Base-by-base conservation (phyloP, 2,888 invertebrate species). In the Pherbina coryleti region DNA sequence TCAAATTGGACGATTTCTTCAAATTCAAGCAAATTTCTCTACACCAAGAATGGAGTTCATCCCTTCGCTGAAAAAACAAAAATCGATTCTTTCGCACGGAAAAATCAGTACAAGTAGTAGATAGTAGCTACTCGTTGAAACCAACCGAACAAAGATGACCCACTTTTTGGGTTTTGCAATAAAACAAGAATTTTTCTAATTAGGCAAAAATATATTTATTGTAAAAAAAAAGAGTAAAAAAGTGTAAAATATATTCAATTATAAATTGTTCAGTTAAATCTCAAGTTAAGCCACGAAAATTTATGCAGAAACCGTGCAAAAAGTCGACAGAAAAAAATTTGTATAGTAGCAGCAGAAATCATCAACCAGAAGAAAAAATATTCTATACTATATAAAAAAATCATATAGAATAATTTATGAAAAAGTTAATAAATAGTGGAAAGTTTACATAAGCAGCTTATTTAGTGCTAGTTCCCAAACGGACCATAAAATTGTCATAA, bases 141-240 rank as follows among this genome's bases (percentile, higher is more conserved):
- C 85, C 85, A 84, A 86, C 83, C 85, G 84, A 88, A 85, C 83
- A 87, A 88, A 79, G 85, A 86, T 87, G 87, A 87, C 87, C 88
- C 87, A 87, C 84, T 87, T 87, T 87, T 87, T 84, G 86, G 86
- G 83, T 79, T 88, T 88, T 88, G 87, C 87, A 88, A 84, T 85
- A 84, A 84, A 82, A 83, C 83, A 84, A 87, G 84, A 85, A 85
- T 84, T 84, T 84, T 86, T 84, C 85, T 84, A 83, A 82, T 82
- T 84, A 57, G 19, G 37, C 31, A 17, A 28, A 44, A 25, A 22
- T 75, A 66, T 49, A 64, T 31, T 55, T 67, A 80, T 76, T 81
- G 80, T 82, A 81, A 79, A 78, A 78, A 78, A 78, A 78, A 75
- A 79, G 75, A 44, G 82, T 82, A 82, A 82, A 80, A 79, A 82